phyloP scores from a whole-genome alignment of 2,888 invertebrate species.

The Operophtera brumata region DNA sequence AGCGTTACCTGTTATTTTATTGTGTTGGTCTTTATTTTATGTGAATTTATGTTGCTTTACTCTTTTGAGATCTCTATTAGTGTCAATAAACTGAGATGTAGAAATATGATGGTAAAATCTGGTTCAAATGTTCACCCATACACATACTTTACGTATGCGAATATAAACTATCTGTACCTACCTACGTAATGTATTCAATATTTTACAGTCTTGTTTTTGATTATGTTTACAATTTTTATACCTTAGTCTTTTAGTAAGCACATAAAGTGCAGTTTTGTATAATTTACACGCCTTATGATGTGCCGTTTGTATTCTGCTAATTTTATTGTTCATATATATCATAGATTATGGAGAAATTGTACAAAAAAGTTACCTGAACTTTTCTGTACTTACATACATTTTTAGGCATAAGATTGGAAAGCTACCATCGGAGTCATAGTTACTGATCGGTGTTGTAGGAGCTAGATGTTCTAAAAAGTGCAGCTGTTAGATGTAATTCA shows the following conservation, averaged over 20 bases:
- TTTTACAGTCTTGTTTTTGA: background rate
- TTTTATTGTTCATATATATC: constrained; percentile 25
- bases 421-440: too few species aligned
- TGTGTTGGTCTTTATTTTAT: constrained; percentile 41
- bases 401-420: constrained; percentile 42
- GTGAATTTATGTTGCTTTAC: constrained; percentile 16
- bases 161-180: too few species aligned
- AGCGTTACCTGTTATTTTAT: constrained; percentile 68
- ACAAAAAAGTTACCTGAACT: constrained; percentile 74
- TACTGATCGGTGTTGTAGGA: constrained; percentile 52
- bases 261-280: constrained; percentile 21
- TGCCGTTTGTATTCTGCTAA: constrained; percentile 30
- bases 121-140: too few species aligned
- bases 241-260: constrained; percentile 3
- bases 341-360: constrained; percentile 42
- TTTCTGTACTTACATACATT: constrained; percentile 48
- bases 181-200: background rate
- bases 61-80: constrained; percentile 25
- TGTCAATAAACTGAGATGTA: constrained; percentile 7
- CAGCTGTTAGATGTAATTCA: constrained; percentile 21
- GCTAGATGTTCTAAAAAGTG: constrained; percentile 46
- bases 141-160: too few species aligned
- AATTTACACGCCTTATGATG: constrained; percentile 20
- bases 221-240: constrained; percentile 2
- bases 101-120: background rate